Percentiles rank a stretch among this genome's conserved stretches.
Evolutionary conservation across 2,113 vertebrate species (phyloP).

Genomic region (Centropus unirufus): DNA sequence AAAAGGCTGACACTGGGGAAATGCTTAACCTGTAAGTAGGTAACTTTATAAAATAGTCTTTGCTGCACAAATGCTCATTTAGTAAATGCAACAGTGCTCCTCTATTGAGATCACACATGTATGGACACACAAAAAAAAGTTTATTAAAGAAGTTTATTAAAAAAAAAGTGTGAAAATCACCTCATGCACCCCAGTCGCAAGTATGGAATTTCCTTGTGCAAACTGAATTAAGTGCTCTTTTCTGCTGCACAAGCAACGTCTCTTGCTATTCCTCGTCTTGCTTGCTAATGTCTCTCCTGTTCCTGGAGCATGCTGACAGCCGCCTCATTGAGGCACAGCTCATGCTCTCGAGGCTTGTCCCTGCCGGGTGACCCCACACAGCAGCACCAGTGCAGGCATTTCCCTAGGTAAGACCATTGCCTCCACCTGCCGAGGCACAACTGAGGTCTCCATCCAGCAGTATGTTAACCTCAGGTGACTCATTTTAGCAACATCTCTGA

Average conservation of each 20-base stretch:
- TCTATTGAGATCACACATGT: too few species aligned
- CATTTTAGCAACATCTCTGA: neutral
- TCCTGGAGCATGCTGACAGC: accelerated
- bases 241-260: neutral
- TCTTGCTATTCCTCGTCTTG: neutral
- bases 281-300: neutral
- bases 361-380: neutral
- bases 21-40: neutral
- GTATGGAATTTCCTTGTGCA: neutral
- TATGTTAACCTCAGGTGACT: neutral
- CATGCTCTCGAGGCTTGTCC: accelerated
- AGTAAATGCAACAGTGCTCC: neutral
- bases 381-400: neutral
- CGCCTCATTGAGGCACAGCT: neutral
- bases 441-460: accelerated
- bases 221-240: neutral
- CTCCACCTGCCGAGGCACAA: accelerated
- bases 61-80: neutral
- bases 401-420: neutral
- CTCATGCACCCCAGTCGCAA: neutral
- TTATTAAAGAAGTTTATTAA: neutral
- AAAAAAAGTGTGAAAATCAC: neutral
- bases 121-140: neutral
- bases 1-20: neutral
- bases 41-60: neutral